Percentiles rank a stretch among this genome's conserved stretches.
Evolutionary conservation across 2,113 vertebrate genomes (phyloP).

Genomic region (Ciconia maguari): DNA sequence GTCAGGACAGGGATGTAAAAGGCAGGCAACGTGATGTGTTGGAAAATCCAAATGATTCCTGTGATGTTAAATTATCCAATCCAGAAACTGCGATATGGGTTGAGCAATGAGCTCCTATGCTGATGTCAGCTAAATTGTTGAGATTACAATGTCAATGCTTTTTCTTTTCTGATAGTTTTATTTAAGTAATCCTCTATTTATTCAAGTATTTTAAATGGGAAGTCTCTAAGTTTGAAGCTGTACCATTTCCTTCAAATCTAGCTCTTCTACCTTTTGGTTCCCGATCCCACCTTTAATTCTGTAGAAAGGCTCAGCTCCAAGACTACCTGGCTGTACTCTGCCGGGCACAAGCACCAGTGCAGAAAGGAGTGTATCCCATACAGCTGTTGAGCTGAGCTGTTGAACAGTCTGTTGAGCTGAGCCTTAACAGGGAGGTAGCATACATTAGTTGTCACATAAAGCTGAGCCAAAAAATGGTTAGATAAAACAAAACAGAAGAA

Average conservation of each 20-base stretch:
- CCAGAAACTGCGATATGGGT: background rate
- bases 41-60: background rate
- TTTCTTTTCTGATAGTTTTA: background rate
- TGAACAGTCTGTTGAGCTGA: background rate
- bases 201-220: background rate
- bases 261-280: background rate
- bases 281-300: background rate
- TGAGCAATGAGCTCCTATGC: background rate
- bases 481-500: background rate
- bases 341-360: background rate
- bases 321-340: background rate
- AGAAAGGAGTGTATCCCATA: accelerated
- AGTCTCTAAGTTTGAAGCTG: background rate
- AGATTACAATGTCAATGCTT: background rate
- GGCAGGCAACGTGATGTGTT: background rate
- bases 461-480: background rate
- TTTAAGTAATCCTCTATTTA: background rate
- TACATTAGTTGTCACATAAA: background rate
- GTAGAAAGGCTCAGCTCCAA: background rate
- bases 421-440: background rate
- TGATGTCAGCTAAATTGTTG: background rate
- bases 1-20: background rate
- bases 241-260: background rate
- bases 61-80: background rate
- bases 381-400: background rate